A percentile compares a stretch with the other conserved stretches of the same genome.
phyloP scores from a whole-genome alignment of 2,113 vertebrate species.

The Epinephelus moara region DNA sequence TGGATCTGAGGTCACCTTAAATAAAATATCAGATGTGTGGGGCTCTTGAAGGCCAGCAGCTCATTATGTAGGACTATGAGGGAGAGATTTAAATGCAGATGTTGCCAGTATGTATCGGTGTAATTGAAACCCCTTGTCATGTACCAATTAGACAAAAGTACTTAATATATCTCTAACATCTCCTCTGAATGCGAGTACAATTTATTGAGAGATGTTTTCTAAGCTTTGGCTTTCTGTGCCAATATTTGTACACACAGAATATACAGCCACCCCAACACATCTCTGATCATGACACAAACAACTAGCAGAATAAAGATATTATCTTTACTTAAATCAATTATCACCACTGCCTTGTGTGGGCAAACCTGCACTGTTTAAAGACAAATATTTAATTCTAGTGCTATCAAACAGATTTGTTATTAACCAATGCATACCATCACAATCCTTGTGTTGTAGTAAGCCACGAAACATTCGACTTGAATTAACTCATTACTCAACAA shows the following conservation, averaged over 20 bases:
- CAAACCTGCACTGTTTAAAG: not conserved
- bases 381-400: not conserved
- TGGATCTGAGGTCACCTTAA: conserved; percentile 67
- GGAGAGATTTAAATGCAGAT: conserved; percentile 53
- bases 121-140: conserved; percentile 51
- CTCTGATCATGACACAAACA: conserved; percentile 6
- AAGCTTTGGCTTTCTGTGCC: not conserved
- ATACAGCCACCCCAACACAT: not conserved
- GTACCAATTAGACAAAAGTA: conserved; percentile 4
- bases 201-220: not conserved
- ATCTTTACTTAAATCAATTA: too few relatives aligned
- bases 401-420: conserved; percentile 16
- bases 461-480: conserved; percentile 4
- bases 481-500: conserved; percentile 26
- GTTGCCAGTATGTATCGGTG: conserved; percentile 46
- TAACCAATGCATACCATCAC: conserved; percentile 7
- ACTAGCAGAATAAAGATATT: not conserved
- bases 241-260: not conserved
- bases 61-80: conserved; percentile 72
- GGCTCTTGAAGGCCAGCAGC: conserved; percentile 56
- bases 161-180: not conserved
- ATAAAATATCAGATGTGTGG: conserved; percentile 74
- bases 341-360: conserved; percentile 4
- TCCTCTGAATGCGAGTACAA: not conserved
- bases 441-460: not conserved